A percentile compares a stretch with the other conserved stretches of the same genome.
Evolutionary conservation across 2,113 vertebrate species (phyloP).

Genomic region (Camelus dromedarius): DNA sequence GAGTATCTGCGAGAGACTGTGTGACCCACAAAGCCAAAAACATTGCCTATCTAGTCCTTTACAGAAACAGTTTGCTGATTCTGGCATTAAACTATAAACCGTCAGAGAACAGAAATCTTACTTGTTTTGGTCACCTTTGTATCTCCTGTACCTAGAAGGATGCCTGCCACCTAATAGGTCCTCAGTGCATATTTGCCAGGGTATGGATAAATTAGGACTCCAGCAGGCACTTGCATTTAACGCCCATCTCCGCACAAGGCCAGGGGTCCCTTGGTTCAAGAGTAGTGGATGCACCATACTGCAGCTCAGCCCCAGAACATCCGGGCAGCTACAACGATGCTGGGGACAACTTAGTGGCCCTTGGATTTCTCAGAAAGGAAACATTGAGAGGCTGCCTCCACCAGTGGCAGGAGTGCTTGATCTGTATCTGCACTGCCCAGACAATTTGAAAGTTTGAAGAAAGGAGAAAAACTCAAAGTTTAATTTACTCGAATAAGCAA

Average conservation of each 20-base stretch:
- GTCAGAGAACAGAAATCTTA: not conserved
- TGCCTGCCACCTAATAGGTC: not conserved
- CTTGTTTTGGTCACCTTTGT: not conserved
- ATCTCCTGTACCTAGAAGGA: too few species aligned
- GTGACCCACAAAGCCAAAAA: not conserved
- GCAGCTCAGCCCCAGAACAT: not conserved
- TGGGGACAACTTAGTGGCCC: not conserved
- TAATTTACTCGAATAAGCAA: conserved; percentile 91
- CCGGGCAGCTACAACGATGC: fast-evolving
- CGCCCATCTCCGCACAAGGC: not conserved
- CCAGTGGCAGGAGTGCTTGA: conserved; percentile 80
- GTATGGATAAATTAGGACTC: too few species aligned
- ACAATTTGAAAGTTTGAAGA: conserved; percentile 84
- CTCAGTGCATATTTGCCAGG: not conserved
- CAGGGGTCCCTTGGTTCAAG: not conserved
- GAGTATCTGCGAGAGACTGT: not conserved
- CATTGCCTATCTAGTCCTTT: not conserved
- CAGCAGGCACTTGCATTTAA: not conserved
- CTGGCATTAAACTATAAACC: not conserved
- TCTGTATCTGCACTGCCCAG: conserved; percentile 76
- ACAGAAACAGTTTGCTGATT: not conserved
- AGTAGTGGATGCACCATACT: not conserved
- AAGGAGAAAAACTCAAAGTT: conserved; percentile 84
- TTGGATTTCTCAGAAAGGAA: not conserved
- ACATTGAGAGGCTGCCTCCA: conserved; percentile 60